These are phyloP conservation scores for Oxyscelio sp. DNA, from an alignment of 2,888 invertebrate species.

Conservation along the genomic window DNA sequence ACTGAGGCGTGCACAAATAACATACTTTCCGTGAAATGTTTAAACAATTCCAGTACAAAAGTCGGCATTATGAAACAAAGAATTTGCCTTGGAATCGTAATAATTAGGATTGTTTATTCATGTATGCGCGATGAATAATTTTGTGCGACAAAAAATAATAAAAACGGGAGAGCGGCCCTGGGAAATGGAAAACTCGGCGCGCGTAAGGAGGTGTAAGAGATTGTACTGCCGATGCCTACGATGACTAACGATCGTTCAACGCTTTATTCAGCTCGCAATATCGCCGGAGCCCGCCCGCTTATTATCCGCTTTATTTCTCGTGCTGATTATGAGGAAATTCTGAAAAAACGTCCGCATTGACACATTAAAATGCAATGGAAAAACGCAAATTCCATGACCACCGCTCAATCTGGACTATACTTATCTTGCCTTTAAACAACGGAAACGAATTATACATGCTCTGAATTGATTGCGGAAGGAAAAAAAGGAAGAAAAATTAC, in stretches of 20 bases:
- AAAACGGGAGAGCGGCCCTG: slow-evolving; percentile 31
- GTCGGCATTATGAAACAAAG: no score
- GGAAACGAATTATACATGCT: slow-evolving; percentile 12
- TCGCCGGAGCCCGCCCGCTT: slow-evolving; percentile 26
- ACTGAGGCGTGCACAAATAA: no score
- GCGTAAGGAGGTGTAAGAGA: slow-evolving; percentile 33
- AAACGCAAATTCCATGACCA: background rate
- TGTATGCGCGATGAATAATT: slow-evolving; percentile 20
- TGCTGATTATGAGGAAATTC: slow-evolving; percentile 16
- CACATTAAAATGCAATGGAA: slow-evolving; percentile 20
- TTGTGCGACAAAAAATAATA: slow-evolving; percentile 19
- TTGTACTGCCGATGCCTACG: slow-evolving; percentile 11
- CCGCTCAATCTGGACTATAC: background rate
- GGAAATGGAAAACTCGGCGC: slow-evolving; percentile 25
- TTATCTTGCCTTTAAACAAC: background rate
- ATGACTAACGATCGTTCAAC: slow-evolving; percentile 27
- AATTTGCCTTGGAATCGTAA: slow-evolving; percentile 38
- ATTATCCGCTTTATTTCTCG: slow-evolving; percentile 32
- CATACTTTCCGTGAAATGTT: no score
- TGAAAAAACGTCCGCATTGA: slow-evolving; percentile 15
- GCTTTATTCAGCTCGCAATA: background rate
- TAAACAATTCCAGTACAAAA: no score
- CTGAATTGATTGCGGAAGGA: slow-evolving; percentile 1
- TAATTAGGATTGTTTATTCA: slow-evolving; percentile 16
- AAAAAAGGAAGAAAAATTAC: no score